These are phyloP conservation scores for Alca torda DNA, from an alignment of 2,797 vertebrate genomes.

Conservation along the genomic window DNA sequence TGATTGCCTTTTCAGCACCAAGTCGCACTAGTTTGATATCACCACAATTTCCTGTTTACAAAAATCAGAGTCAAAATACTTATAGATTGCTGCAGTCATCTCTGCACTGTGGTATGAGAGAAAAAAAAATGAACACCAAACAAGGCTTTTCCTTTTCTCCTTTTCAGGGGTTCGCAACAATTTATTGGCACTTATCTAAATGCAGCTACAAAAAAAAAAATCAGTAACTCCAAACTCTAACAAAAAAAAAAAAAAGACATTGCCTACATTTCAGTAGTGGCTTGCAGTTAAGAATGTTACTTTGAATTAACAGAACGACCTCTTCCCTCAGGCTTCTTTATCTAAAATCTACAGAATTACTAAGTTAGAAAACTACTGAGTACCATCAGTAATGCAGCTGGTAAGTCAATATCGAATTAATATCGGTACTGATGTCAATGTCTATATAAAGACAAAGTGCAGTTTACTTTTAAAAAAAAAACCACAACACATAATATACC, in stretches of 20 bases:
- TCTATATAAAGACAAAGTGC: not conserved
- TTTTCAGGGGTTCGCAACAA: not conserved
- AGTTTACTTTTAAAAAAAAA: not conserved
- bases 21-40: slow-evolving; percentile 86
- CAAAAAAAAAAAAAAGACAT: not conserved
- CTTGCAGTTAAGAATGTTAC: not conserved
- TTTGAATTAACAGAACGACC: not conserved
- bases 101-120: not conserved
- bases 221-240: not conserved
- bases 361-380: not conserved
- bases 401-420: not conserved
- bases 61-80: slow-evolving; percentile 2
- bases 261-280: not conserved
- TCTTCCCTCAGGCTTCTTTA: not conserved
- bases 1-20: slow-evolving; percentile 83
- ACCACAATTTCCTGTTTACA: slow-evolving; percentile 84
- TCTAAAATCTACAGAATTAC: not conserved
- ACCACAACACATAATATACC: not conserved
- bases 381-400: not conserved
- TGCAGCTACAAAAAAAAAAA: not conserved
- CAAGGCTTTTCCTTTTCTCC: not conserved
- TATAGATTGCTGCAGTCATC: not conserved
- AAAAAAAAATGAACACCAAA: not conserved
- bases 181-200: not conserved
- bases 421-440: not conserved